Evolutionary conservation across 1,140 invertebrate species (phyloP).

Genomic region (Pseudomyrmex cubaensis): DNA sequence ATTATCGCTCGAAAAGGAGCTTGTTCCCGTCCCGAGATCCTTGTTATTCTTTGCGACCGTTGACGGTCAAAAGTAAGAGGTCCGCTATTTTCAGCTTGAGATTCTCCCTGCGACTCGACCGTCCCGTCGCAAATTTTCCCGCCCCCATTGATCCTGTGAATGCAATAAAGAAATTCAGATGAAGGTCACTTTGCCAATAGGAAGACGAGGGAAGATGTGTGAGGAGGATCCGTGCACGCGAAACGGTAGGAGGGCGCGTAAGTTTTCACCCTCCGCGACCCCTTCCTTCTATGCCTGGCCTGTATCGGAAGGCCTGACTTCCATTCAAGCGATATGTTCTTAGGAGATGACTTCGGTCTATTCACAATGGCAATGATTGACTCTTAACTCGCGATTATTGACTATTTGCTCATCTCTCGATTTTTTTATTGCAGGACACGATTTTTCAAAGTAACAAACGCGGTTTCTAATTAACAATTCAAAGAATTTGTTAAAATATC

Average conservation of each 20-base stretch:
- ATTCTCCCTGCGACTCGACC: neutral
- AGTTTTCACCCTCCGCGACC: slow-evolving; percentile 29
- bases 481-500: neutral
- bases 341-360: slow-evolving; percentile 11
- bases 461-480: no score
- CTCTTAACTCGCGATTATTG: slow-evolving; percentile 35
- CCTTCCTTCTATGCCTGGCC: neutral
- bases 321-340: slow-evolving; percentile 55
- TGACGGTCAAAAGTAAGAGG: slow-evolving; percentile 51
- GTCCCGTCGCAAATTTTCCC: slow-evolving; percentile 38
- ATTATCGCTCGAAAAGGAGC: neutral
- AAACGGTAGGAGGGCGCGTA: slow-evolving; percentile 10
- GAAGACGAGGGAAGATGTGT: slow-evolving; percentile 28
- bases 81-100: slow-evolving; percentile 25
- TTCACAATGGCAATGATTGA: slow-evolving; percentile 44
- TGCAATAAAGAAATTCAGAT: slow-evolving; percentile 82
- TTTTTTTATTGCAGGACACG: no score
- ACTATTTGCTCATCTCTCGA: neutral
- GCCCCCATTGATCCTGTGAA: slow-evolving; percentile 70
- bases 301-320: slow-evolving; percentile 62
- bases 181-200: slow-evolving; percentile 76
- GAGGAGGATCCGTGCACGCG: slow-evolving; percentile 30
- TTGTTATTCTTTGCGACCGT: neutral
- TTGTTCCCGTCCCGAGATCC: no score
- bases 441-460: no score